phyloP scores from a whole-genome alignment of 2,797 vertebrate species.

The Vespertilio murinus region DNA sequence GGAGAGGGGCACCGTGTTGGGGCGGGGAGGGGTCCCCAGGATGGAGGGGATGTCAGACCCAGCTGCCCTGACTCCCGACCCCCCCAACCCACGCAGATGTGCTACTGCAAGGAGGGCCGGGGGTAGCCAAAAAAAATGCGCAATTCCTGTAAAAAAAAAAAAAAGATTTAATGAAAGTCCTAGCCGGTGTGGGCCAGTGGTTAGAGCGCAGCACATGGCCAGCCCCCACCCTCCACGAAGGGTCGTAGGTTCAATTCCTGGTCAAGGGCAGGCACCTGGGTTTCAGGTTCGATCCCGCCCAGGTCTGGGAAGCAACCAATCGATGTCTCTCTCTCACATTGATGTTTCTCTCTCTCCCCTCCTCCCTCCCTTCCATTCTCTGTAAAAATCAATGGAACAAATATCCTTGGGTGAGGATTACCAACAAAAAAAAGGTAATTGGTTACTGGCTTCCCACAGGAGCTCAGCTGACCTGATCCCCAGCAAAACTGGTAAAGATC shows the following conservation, averaged over 20 bases:
- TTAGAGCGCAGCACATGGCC: too few species aligned
- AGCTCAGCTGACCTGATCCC: neutral
- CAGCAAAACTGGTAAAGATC: neutral
- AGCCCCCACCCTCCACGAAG: neutral
- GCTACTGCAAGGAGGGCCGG: too few species aligned
- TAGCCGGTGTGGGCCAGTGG: too few species aligned
- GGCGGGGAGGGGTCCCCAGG: neutral
- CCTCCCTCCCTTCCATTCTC: too few species aligned
- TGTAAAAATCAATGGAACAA: neutral
- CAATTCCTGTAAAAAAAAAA: neutral
- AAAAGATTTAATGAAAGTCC: neutral
- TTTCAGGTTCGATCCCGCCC: neutral
- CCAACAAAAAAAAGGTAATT: neutral
- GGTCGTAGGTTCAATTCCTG: neutral
- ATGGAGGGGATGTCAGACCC: neutral
- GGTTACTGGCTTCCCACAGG: rapidly evolving
- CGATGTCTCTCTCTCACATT: neutral
- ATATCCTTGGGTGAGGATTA: neutral
- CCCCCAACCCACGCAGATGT: rapidly evolving
- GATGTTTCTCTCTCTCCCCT: neutral
- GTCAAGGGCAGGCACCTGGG: neutral
- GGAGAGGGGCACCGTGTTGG: neutral
- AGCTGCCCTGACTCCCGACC: neutral
- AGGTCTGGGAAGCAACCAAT: neutral
- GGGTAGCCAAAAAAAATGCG: neutral